phyloP scores from a whole-genome alignment of 2,888 invertebrate species.

The Polymixis lichenea region DNA sequence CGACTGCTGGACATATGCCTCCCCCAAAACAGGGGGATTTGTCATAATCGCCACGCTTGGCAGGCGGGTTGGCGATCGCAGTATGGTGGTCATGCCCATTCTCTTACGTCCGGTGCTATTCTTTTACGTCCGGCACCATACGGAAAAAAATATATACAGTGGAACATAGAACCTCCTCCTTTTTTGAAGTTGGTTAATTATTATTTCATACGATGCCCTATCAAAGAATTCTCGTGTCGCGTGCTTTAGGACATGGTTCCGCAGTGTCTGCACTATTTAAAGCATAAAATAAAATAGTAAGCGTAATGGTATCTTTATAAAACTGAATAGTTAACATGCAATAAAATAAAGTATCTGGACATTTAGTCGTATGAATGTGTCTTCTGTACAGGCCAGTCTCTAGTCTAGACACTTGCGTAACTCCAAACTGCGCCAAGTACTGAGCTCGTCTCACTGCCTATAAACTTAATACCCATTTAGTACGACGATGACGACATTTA shows the following conservation, averaged over 20 bases:
- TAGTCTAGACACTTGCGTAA: slow-evolving; percentile 61
- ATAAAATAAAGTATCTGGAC: slow-evolving; percentile 13
- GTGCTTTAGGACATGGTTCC: neutral
- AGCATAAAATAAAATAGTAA: no score
- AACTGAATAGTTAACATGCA: neutral
- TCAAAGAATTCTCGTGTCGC: neutral
- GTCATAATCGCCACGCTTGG: no score
- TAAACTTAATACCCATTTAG: slow-evolving; percentile 41
- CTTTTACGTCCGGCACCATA: no score
- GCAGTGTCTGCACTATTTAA: neutral
- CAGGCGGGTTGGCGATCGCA: no score
- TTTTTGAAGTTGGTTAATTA: neutral
- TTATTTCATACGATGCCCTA: neutral
- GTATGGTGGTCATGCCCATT: no score
- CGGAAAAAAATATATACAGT: no score
- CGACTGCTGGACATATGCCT: no score
- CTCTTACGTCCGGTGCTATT: no score
- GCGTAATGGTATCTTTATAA: no score
- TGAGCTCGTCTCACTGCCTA: slow-evolving; percentile 31
- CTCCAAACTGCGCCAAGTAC: slow-evolving; percentile 48
- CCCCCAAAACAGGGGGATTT: no score
- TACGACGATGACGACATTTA: slow-evolving; percentile 33
- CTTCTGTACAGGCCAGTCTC: slow-evolving; percentile 6
- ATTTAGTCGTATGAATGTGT: neutral
- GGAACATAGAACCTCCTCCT: no score